phyloP scores from a whole-genome alignment of 2,797 vertebrate species.

The Helarctos malayanus region DNA sequence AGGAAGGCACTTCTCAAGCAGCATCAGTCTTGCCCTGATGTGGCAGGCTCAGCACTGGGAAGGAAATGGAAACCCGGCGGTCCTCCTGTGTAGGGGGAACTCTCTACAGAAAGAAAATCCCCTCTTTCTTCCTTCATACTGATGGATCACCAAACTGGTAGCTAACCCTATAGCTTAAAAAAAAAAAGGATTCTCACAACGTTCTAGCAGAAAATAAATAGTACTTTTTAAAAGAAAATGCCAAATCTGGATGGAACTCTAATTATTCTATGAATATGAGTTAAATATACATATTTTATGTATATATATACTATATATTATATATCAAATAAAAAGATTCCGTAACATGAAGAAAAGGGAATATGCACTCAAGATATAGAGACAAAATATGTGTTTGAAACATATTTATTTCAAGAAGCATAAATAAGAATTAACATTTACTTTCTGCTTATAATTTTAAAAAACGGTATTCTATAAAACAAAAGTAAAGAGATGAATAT shows the following conservation, averaged over 20 bases:
- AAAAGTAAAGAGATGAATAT: neutral
- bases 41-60: neutral
- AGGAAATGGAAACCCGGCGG: neutral
- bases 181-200: neutral
- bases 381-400: neutral
- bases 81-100: neutral
- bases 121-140: neutral
- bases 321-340: neutral
- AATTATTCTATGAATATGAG: neutral
- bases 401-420: neutral
- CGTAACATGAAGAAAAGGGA: neutral
- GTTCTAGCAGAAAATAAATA: neutral
- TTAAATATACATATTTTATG: neutral
- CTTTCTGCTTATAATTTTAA: neutral
- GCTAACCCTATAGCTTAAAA: neutral
- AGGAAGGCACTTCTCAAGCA: neutral
- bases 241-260: neutral
- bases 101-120: neutral
- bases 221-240: neutral
- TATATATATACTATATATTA: neutral
- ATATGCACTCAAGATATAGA: neutral
- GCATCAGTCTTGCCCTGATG: neutral
- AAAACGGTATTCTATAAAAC: neutral
- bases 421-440: neutral
- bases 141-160: neutral